Evolutionary conservation across 2,888 invertebrate genomes (phyloP), one percentile per base, ranked within the genome.

Genomic region (Lobophora halterata): DNA sequence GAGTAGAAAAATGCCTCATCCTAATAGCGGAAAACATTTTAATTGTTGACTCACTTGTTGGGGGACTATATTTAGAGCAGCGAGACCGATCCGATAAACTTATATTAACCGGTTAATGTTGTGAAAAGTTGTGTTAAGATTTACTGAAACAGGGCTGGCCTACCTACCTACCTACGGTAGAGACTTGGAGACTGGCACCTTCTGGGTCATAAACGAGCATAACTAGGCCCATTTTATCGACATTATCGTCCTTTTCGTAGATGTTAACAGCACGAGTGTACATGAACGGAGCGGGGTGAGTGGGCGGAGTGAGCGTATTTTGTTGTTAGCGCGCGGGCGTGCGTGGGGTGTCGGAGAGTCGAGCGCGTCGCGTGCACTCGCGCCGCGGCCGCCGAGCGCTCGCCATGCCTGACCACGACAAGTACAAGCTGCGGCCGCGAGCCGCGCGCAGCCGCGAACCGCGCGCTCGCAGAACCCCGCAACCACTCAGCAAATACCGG

Each of bases 401-500:
- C 71, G 83, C 83, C 71, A 86, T 86, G 86, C 85, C 85, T 62
- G 87, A 86, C 65, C 85, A 86, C 86, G 88, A 88, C 75, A 82
- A 80, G 76, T 88, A 88, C 58, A 83, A 88, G 83, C 73, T 88
- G 80, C 80, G 88, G 54, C 88, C 88, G 65, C 79, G 86, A 46
- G 81, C 86, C 39, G 80, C 86, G 70, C 76, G 85, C 65, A 71
- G 75, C 63, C 83, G 86, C 51, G 85, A 82, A 69, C 79, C 83
- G 57, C 80, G 85, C 59, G 78, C 89, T 46, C 91, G 92, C 64
- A 88, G 91, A 55, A 88, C 92, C 67, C 90, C 93, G 12, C 92
- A 93, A 36, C 93, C 93, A 6, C 89, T 97, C 55, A 95, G 95
- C 86, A 97, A 96, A 77, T 97, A 97, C 81, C 88, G 96, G 12